Percentiles rank a stretch among this genome's conserved stretches.
Conservation (phyloP, 2,888 invertebrate species). For the Dicranocentrus wangi region DNA sequence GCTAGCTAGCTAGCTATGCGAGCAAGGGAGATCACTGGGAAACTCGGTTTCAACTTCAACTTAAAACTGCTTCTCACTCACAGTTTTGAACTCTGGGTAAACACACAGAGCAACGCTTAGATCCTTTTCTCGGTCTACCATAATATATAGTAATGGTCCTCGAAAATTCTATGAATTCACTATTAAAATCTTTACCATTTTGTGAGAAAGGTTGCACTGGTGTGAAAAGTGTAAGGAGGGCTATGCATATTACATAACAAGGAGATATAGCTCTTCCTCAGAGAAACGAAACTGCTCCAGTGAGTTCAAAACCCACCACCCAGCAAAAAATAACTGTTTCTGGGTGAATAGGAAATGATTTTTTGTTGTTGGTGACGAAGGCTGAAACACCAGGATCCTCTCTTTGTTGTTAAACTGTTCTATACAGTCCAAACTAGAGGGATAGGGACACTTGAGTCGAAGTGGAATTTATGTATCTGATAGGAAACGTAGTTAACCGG, state of each 20-base stretch:
- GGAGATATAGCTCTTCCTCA: not conserved
- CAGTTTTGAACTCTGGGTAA: slow-evolving; percentile 10
- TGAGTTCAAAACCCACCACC: too few relatives aligned
- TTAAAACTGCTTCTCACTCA: not conserved
- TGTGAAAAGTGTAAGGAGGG: too few relatives aligned
- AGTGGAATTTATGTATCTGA: too few relatives aligned
- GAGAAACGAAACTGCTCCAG: too few relatives aligned
- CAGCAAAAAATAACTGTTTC: not conserved
- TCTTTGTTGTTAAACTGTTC: too few relatives aligned
- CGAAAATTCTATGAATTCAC: slow-evolving; percentile 48
- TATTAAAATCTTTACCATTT: slow-evolving; percentile 24
- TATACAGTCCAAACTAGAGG: too few relatives aligned
- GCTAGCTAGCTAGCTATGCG: too few relatives aligned
- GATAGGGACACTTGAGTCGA: too few relatives aligned
- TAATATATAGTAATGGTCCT: slow-evolving; percentile 7
- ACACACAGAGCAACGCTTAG: slow-evolving; percentile 1
- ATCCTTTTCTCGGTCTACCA: not conserved
- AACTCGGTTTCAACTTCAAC: not conserved
- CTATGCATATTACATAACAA: slow-evolving; percentile 20
- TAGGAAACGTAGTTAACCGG: not conserved
- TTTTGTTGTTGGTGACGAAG: slow-evolving; percentile 24
- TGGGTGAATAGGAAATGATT: not conserved
- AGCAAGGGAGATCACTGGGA: not conserved
- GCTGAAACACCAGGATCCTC: slow-evolving; percentile 44
- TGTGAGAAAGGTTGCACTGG: slow-evolving; percentile 38